phyloP scores from a whole-genome alignment of 2,888 invertebrate species.

The Cryptus viduatorius region DNA sequence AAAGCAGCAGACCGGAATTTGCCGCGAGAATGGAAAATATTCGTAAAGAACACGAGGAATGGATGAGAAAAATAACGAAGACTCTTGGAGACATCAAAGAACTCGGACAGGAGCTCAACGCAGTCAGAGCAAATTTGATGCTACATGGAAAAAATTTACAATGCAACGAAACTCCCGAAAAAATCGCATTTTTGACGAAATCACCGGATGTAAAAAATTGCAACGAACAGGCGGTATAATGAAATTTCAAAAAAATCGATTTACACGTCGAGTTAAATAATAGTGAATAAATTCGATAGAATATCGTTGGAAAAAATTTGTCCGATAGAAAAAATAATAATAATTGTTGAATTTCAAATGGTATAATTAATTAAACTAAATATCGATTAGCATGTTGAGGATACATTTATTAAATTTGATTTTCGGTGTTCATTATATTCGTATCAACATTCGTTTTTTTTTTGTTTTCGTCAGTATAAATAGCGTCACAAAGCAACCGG shows the following conservation, averaged over 20 bases:
- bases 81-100: constrained; percentile 58
- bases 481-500: constrained; percentile 44
- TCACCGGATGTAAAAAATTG: constrained; percentile 19
- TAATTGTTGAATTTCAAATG: not conserved
- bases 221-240: not conserved
- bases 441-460: constrained; percentile 41
- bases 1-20: constrained; percentile 45
- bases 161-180: not conserved
- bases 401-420: constrained; percentile 61
- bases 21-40: constrained; percentile 30
- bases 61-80: constrained; percentile 65
- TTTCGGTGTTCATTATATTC: constrained; percentile 51
- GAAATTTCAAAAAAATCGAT: not conserved
- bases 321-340: not conserved
- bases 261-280: too few species aligned
- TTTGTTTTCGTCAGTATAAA: constrained; percentile 50
- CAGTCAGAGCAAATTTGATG: constrained; percentile 63
- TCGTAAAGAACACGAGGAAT: constrained; percentile 63
- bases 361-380: constrained; percentile 1
- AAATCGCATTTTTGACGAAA: not conserved
- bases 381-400: constrained; percentile 30
- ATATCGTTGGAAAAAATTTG: not conserved
- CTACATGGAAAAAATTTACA: constrained; percentile 58
- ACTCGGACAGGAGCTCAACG: constrained; percentile 57
- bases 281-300: not conserved